Conservation (phyloP, 2,888 invertebrate species). For the Drosophila mettleri region DNA sequence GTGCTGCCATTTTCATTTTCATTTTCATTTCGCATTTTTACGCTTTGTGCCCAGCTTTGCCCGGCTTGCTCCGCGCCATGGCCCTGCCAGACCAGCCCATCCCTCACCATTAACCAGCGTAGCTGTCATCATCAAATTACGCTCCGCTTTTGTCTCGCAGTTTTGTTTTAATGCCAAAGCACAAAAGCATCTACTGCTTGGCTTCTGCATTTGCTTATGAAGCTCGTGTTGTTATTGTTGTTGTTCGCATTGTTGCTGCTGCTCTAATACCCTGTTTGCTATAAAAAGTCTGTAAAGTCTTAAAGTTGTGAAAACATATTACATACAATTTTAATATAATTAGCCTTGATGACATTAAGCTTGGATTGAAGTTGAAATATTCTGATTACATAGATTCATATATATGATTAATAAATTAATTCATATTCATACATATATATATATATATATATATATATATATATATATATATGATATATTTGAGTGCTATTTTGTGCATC, state of each 20-base stretch:
- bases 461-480: no score
- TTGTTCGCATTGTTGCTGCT: slow-evolving; percentile 8
- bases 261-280: slow-evolving; percentile 9
- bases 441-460: no score
- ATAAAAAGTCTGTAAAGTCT: not conserved
- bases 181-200: slow-evolving; percentile 38
- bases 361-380: no score
- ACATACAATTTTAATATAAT: not conserved
- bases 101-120: slow-evolving; percentile 43
- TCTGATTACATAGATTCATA: no score
- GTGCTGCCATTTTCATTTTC: slow-evolving; percentile 65
- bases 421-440: no score
- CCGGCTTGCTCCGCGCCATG: not conserved
- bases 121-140: slow-evolving; percentile 78
- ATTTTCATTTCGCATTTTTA: slow-evolving; percentile 54
- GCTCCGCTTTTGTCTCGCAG: slow-evolving; percentile 60
- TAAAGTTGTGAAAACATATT: not conserved
- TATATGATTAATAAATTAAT: no score
- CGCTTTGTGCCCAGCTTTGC: slow-evolving; percentile 39
- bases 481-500: no score
- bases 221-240: slow-evolving; percentile 4
- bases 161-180: slow-evolving; percentile 53
- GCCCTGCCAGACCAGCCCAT: slow-evolving; percentile 3
- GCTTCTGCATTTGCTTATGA: slow-evolving; percentile 33
- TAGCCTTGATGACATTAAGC: not conserved